Conservation (phyloP, 2,113 vertebrate species). For the Psilopsiagon aurifrons region DNA sequence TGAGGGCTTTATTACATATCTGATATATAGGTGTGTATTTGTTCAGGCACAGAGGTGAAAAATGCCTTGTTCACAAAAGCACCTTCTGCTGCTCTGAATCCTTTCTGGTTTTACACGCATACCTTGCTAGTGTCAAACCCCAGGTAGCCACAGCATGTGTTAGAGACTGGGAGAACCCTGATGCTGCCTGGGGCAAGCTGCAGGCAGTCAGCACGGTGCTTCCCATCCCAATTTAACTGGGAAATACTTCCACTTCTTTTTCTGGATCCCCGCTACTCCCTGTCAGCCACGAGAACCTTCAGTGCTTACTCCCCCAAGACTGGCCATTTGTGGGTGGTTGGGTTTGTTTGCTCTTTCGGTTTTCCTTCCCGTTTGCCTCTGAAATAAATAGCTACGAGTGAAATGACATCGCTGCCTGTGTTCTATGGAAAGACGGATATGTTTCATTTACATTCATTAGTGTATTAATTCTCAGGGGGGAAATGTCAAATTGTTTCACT, state of each 20-base stretch:
- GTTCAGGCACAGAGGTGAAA: neutral
- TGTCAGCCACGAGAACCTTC: neutral
- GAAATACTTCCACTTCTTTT: neutral
- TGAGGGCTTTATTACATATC: neutral
- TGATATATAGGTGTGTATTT: neutral
- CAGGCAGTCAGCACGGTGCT: neutral
- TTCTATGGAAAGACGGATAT: conserved; percentile 18
- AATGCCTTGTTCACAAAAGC: neutral
- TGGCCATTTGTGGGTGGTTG: neutral
- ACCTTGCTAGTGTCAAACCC: neutral
- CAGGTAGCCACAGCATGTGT: neutral
- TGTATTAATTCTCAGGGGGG: conserved; percentile 4
- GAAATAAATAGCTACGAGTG: conserved; percentile 4
- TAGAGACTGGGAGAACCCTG: neutral
- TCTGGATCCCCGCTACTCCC: neutral
- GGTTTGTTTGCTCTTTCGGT: neutral
- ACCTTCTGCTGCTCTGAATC: neutral
- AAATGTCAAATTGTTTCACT: neutral
- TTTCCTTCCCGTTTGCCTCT: neutral
- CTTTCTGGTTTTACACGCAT: neutral
- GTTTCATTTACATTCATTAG: conserved; percentile 39
- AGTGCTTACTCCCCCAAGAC: neutral
- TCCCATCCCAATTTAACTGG: neutral
- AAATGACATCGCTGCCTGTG: conserved; percentile 3
- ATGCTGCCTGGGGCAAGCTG: neutral